These are phyloP conservation scores for Dolichomitus sp. DNA, from an alignment of 2,888 invertebrate species.

Conservation along the genomic window DNA sequence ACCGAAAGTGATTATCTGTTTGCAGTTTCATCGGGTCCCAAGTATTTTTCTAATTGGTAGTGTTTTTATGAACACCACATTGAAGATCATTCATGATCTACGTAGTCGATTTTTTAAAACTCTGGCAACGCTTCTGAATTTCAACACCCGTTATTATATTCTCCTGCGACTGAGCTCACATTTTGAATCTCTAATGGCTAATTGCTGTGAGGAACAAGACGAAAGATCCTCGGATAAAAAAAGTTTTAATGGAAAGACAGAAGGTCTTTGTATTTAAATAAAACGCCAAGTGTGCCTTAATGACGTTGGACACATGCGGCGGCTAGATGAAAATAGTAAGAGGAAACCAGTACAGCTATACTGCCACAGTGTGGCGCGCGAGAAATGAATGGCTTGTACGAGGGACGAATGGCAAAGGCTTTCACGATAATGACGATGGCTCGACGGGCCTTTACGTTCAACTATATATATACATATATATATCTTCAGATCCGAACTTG, in stretches of 20 bases:
- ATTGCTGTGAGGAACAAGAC: constrained; percentile 52
- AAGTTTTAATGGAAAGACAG: constrained; percentile 43
- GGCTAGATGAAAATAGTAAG: constrained; percentile 24
- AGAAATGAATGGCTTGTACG: constrained; percentile 63
- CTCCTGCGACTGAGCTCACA: neutral
- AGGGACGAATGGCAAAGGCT: constrained; percentile 62
- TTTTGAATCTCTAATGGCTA: constrained; percentile 30
- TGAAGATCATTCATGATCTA: too few relatives aligned
- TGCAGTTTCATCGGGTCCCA: too few relatives aligned
- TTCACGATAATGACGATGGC: constrained; percentile 65
- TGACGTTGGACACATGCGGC: constrained; percentile 35
- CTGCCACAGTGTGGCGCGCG: constrained; percentile 15
- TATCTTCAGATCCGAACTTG: constrained; percentile 42
- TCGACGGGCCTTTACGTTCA: constrained; percentile 31
- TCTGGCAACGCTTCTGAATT: neutral
- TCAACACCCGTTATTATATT: constrained; percentile 16
- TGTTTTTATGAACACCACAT: too few relatives aligned
- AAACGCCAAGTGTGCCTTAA: constrained; percentile 42
- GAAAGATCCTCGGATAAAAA: constrained; percentile 23
- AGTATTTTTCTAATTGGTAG: too few relatives aligned
- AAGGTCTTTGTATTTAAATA: constrained; percentile 26
- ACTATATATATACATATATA: constrained; percentile 18
- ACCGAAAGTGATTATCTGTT: too few relatives aligned
- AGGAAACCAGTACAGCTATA: constrained; percentile 1
- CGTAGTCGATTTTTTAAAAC: too few relatives aligned